These are phyloP conservation scores for Zeuzera pyrina DNA, from an alignment of 2,888 invertebrate species.

Conservation along the genomic window DNA sequence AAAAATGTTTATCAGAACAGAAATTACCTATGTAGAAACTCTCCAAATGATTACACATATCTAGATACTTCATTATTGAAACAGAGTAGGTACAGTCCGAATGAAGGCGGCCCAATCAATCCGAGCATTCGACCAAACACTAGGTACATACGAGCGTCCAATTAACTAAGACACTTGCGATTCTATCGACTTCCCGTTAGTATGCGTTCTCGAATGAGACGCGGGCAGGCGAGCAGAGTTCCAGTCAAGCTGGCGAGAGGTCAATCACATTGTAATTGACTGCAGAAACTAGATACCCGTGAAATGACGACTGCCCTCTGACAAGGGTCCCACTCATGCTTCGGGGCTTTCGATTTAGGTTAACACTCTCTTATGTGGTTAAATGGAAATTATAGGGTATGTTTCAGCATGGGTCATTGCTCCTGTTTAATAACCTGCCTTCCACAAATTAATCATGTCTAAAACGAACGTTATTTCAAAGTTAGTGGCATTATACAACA, in stretches of 20 bases:
- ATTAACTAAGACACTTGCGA: slow-evolving; percentile 22
- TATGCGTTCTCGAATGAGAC: slow-evolving; percentile 4
- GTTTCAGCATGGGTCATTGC: no score
- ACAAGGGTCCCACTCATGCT: slow-evolving; percentile 58
- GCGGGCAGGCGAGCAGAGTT: slow-evolving; percentile 18
- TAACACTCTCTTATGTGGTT: slow-evolving; percentile 33
- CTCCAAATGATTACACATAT: neutral
- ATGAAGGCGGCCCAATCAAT: slow-evolving; percentile 52
- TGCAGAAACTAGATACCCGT: slow-evolving; percentile 61
- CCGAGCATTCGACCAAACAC: slow-evolving; percentile 53
- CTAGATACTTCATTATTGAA: slow-evolving; percentile 48
- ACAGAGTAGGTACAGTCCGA: slow-evolving; percentile 31
- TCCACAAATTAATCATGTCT: no score
- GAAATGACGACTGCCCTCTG: slow-evolving; percentile 62
- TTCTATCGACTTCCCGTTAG: slow-evolving; percentile 14
- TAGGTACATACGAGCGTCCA: slow-evolving; percentile 36
- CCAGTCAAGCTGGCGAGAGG: slow-evolving; percentile 30
- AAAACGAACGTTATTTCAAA: no score
- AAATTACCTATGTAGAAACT: no score
- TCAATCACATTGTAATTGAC: slow-evolving; percentile 66
- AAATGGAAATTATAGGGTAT: no score
- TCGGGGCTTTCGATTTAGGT: slow-evolving; percentile 42
- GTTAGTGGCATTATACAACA: no score
- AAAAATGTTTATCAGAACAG: no score
- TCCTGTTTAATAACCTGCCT: no score